Evolutionary conservation across 2,113 vertebrate genomes (phyloP).

Genomic region (Rhabdornis inornatus): DNA sequence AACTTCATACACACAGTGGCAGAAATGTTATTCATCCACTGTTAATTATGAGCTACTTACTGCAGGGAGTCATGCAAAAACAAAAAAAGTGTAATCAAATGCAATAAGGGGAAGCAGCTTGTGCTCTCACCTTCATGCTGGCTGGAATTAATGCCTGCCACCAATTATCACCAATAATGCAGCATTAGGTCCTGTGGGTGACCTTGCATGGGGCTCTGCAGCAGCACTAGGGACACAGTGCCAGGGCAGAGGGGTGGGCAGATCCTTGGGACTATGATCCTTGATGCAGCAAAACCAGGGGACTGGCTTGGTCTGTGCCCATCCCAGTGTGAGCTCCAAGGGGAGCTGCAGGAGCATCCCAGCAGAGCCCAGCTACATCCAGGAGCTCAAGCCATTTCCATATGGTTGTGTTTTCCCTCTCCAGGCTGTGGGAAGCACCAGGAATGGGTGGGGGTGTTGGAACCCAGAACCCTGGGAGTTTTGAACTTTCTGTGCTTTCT

Average conservation of each 20-base stretch:
- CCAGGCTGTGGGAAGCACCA: neutral
- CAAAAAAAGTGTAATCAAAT: neutral
- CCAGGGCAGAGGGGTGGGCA: neutral
- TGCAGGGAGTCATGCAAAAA: neutral
- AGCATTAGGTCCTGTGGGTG: rapidly evolving
- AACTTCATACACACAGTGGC: slow-evolving; percentile 32
- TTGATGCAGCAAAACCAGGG: rapidly evolving
- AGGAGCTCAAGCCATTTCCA: rapidly evolving
- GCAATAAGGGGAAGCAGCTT: slow-evolving; percentile 6
- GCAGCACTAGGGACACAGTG: neutral
- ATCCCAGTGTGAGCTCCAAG: neutral
- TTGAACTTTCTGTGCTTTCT: too few relatives aligned
- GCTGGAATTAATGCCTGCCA: neutral
- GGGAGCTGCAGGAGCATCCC: neutral
- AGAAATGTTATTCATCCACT: slow-evolving; percentile 2
- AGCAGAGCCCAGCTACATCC: neutral
- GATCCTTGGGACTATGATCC: rapidly evolving
- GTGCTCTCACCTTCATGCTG: neutral
- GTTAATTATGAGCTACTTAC: slow-evolving; percentile 28
- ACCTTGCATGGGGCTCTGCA: neutral
- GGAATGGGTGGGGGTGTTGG: neutral
- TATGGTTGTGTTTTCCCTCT: rapidly evolving
- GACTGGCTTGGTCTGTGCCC: neutral
- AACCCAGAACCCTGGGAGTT: too few relatives aligned
- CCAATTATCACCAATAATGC: neutral